Evolutionary conservation across 2,888 invertebrate genomes (phyloP), one percentile per base, ranked within the genome.

Genomic region (Dryadula phaetusa): DNA sequence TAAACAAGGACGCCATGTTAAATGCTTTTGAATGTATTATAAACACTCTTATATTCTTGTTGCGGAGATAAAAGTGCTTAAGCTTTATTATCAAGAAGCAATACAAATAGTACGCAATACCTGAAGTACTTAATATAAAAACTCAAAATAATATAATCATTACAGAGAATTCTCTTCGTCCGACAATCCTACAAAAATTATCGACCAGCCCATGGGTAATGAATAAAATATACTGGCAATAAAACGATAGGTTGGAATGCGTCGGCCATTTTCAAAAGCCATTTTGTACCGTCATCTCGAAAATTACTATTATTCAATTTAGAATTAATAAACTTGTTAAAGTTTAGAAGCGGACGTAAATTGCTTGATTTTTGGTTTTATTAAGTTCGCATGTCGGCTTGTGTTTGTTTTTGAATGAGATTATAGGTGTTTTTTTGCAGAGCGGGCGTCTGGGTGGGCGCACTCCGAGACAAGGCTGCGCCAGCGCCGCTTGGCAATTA

Each of bases 311-410:
- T 91, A 91, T 92, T 91, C 87, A 86, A 86, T 90, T 87, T 85
- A 82, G 86, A 90, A 91, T 92, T 92, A 92, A 92, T 93, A 92
- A 91, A 92, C 92, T 92, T 91, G 92, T 92, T 92, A 91, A 85
- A 85, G 87, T 87, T 89, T 88, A 84, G 88, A 84, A 88, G 85
- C 84, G 84, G 81, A 89, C 86, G 90, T 88, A 87, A 90, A 90
- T 90, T 88, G 86, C 84, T 80, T 79, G 82, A 77, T 72, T 87
- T 88, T 87, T 91, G 83, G 86, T 91, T 90, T 90, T 92, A 86
- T 90, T 92, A 81, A 86, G 88, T 87, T 89, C 83, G 88, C 88
- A 85, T 88, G 88, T 84, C 86, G 87, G 89, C 80, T 80, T 91
- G 86, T 91, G 90, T 92, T 90, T 90, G 92, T 88, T 91, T 88